Evolutionary conservation across 2,888 invertebrate genomes (phyloP), one percentile per base, ranked within the genome.

Genomic region (Callyntrura guangdongensis): DNA sequence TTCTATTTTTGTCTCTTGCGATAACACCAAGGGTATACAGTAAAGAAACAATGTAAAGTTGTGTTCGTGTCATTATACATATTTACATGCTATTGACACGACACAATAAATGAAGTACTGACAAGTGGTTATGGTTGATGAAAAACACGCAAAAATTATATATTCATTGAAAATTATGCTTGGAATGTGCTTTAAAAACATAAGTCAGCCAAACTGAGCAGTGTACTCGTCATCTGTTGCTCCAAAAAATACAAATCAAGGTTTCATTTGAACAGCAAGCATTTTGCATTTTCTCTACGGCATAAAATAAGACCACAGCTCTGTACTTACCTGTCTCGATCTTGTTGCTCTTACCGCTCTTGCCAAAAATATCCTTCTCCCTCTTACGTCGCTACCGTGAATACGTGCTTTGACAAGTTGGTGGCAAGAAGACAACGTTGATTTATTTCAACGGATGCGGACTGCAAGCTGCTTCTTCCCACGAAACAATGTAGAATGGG

Each of bases 61-160:
- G 8, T n/a, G 59, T 59, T 59, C 1, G 11, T 9, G 11, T 61
- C 12, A n/a, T 36, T 67, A 12, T 67, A 36, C 27, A 25, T 9
- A 56, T 14, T 61, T 61, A 6, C 61, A 64, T 64, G 4, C 12
- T 27, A 27, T 17, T n/a, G 17, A 59, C 12, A 36, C 36, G 36
- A 9, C n/a, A 53, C n/a, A n/a, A n/a, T 53, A 14, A 3, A 53
- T n/a, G n/a, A 53, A n/a, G 53, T 53, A 2, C n/a, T 72, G n/a
- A 49, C 49, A 20, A 36, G 36, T 36, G 36, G 36, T 36, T 36
- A 2, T 4, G 36, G 36, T 6, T 36, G 36, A 20, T 27, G 56
- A 79, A 59, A 64, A 53, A 82, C 82, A 82, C 49, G 64, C 82
- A 64, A 64, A 64, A 64, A 82, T 82, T 61, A 82, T 5, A 17